Conservation (phyloP, 2,113 vertebrate species). For the Xerus inauris region DNA sequence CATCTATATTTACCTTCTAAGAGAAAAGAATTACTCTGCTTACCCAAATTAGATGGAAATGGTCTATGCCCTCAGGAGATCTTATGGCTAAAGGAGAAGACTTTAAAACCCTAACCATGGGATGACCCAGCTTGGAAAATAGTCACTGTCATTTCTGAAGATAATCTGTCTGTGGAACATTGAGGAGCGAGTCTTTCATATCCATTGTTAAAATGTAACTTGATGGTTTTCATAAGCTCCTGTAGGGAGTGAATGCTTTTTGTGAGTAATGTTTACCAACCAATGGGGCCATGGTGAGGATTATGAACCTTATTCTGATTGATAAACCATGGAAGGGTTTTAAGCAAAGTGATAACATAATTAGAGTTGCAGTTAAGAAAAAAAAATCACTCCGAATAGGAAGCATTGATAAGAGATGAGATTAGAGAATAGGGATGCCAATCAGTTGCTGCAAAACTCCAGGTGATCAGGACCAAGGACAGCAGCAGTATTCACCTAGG, state of each 20-base stretch:
- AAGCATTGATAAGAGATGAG: neutral
- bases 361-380: neutral
- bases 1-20: conserved; percentile 44
- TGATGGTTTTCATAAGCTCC: neutral
- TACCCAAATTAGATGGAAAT: neutral
- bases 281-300: neutral
- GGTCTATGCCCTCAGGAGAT: neutral
- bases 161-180: neutral
- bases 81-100: neutral
- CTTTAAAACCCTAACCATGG: conserved; percentile 1
- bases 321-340: too few relatives aligned
- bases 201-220: neutral
- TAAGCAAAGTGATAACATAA: neutral
- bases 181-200: neutral
- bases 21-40: conserved; percentile 10
- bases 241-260: neutral
- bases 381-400: neutral
- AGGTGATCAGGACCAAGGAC: too few relatives aligned
- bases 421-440: neutral
- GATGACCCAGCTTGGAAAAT: neutral
- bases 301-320: neutral
- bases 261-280: neutral
- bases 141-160: neutral
- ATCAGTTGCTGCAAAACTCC: neutral
- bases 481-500: neutral